Conservation (phyloP, 2,113 vertebrate genomes). For the Haplochromis burtoni region DNA sequence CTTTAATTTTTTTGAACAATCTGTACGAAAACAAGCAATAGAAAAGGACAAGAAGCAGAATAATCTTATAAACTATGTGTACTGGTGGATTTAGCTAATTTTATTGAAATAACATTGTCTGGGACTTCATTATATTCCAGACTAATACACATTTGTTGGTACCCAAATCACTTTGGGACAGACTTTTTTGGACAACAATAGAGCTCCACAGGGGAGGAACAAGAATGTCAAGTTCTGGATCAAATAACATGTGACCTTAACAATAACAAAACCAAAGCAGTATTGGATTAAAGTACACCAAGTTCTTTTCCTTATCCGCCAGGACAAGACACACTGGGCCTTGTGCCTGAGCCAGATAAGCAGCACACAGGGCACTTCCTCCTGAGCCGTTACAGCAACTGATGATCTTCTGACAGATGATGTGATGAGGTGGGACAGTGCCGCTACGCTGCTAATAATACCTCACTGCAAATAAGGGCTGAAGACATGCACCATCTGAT, state of each 20-base stretch:
- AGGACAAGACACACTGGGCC: neutral
- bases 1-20: neutral
- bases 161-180: neutral
- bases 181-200: neutral
- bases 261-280: neutral
- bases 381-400: neutral
- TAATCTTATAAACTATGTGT: neutral
- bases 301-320: neutral
- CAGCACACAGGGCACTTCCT: neutral
- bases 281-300: neutral
- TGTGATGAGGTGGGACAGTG: slow-evolving; percentile 42
- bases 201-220: neutral
- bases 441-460: slow-evolving; percentile 48
- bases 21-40: neutral
- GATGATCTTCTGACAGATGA: slow-evolving; percentile 54
- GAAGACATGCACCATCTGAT: slow-evolving; percentile 43
- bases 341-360: slow-evolving; percentile 8
- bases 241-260: neutral
- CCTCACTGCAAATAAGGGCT: slow-evolving; percentile 46
- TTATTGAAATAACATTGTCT: neutral
- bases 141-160: neutral
- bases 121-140: neutral
- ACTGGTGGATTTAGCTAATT: neutral
- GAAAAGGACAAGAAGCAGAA: neutral
- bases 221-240: neutral